phyloP scores from a whole-genome alignment of 2,113 vertebrate species.

The Tachycineta bicolor region DNA sequence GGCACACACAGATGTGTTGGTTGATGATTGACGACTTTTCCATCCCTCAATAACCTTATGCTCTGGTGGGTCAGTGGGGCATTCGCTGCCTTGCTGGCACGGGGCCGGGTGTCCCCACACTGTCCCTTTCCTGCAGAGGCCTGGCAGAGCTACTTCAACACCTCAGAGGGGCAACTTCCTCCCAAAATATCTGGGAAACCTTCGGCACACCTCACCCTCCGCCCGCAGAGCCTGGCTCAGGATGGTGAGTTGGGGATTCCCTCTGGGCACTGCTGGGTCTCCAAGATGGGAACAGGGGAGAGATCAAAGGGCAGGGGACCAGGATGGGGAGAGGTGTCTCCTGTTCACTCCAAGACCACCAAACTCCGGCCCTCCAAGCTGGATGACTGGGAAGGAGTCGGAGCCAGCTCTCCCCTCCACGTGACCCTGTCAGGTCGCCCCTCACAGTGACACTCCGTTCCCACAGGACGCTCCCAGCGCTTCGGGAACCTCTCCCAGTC shows the following conservation, averaged over 20 bases:
- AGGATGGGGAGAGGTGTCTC: not conserved
- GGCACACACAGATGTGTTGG: not conserved
- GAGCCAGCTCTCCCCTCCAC: fast-evolving
- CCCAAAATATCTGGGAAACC: not conserved
- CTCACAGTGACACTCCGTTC: not conserved
- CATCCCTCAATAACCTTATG: not conserved
- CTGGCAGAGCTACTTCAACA: not conserved
- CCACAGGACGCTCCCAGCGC: not conserved
- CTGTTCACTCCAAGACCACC: not conserved
- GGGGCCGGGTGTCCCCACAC: not conserved
- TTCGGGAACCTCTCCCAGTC: slow-evolving; percentile 81
- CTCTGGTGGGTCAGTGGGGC: not conserved
- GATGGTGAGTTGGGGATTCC: slow-evolving; percentile 10
- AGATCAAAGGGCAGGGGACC: not conserved
- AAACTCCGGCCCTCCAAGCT: not conserved
- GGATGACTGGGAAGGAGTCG: no score
- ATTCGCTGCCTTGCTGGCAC: not conserved
- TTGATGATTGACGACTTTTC: not conserved
- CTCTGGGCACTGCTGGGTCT: not conserved
- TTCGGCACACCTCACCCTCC: slow-evolving; percentile 64
- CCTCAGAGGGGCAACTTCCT: not conserved
- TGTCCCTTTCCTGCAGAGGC: not conserved
- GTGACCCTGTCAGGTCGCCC: fast-evolving
- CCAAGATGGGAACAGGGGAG: not conserved
- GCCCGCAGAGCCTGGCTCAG: not conserved